These are phyloP conservation scores for Borostomias antarcticus DNA, from an alignment of 2,797 vertebrate genomes.

Conservation along the genomic window DNA sequence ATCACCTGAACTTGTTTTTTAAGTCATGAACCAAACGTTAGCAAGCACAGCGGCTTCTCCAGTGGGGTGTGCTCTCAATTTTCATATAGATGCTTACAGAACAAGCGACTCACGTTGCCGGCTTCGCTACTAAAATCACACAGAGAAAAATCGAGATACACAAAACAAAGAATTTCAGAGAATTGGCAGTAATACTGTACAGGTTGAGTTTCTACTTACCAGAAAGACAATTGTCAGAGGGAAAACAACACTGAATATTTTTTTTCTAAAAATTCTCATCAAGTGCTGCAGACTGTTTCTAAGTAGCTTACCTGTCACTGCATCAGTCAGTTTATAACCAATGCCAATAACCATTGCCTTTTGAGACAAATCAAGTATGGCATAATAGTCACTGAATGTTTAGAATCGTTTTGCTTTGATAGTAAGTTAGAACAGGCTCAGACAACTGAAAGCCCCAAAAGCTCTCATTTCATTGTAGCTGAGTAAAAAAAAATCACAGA, in stretches of 20 bases:
- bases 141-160: constrained; percentile 99
- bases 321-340: constrained; percentile 50
- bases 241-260: constrained; percentile 46
- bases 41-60: constrained; percentile 99
- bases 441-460: constrained; percentile 7
- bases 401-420: constrained; percentile 14
- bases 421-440: constrained; percentile 15
- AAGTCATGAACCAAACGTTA: constrained; percentile 99
- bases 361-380: background rate
- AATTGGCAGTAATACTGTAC: constrained; percentile 91
- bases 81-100: constrained; percentile 99
- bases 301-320: constrained; percentile 74
- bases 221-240: constrained; percentile 71
- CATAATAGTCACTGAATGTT: constrained; percentile 13
- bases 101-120: constrained; percentile 99
- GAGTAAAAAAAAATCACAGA: constrained; percentile 54
- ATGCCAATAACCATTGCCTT: constrained; percentile 19
- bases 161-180: constrained; percentile 95
- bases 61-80: constrained; percentile 99
- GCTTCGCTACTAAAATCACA: constrained; percentile 99
- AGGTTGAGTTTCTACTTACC: constrained; percentile 95
- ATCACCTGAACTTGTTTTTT: constrained; percentile 99
- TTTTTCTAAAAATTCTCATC: constrained; percentile 31
- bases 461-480: constrained; percentile 36
- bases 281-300: constrained; percentile 16